Conservation (phyloP, 2,888 invertebrate species). For the Aleiodes leptofemur region DNA sequence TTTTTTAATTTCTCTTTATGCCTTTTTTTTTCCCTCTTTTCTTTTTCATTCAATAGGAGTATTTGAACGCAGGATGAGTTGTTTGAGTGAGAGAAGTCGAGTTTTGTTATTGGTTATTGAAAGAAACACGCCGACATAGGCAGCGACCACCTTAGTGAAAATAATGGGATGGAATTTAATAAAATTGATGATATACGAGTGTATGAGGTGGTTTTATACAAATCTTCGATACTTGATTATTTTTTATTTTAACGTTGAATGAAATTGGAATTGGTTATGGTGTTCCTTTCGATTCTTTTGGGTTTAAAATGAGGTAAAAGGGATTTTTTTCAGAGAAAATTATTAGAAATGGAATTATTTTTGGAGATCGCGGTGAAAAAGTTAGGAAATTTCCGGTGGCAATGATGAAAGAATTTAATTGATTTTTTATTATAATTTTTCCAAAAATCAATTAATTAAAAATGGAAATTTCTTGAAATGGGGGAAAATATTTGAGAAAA, state of each 20-base stretch:
- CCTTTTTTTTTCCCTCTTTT: background rate
- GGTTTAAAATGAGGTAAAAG: background rate
- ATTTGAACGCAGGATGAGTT: constrained; percentile 19
- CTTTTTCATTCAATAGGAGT: constrained; percentile 27
- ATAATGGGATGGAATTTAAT: constrained; percentile 57
- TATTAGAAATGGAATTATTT: no score
- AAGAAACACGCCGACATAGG: constrained; percentile 66
- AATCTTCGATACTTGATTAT: background rate
- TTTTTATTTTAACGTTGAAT: background rate
- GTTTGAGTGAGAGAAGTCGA: constrained; percentile 28
- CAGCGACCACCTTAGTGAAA: constrained; percentile 59
- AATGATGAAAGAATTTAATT: no score
- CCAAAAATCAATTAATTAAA: no score
- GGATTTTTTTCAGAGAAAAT: no score
- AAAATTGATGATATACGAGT: constrained; percentile 66
- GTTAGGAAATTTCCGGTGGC: no score
- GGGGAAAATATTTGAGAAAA: no score
- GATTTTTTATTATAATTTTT: no score
- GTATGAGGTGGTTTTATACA: constrained; percentile 39
- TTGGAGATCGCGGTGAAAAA: no score
- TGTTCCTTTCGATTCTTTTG: background rate
- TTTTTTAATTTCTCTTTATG: background rate
- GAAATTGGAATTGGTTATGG: background rate
- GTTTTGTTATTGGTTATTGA: constrained; percentile 61
- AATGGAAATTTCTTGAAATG: no score